Base-by-base conservation (phyloP, 2,888 invertebrate genomes). In the Aleiodes leptofemur region DNA sequence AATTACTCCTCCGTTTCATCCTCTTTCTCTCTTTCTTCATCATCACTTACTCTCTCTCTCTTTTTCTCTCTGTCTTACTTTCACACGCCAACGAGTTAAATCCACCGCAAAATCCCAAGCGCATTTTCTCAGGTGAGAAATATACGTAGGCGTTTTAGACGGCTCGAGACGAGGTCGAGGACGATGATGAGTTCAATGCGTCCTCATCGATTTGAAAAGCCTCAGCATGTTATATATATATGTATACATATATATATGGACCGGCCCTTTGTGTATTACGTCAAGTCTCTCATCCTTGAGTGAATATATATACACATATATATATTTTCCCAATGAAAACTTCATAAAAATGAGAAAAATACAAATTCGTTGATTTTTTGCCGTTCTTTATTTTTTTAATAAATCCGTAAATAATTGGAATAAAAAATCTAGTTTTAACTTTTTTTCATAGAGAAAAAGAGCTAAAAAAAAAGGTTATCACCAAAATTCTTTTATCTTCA, bases 1-100 rank as follows among this genome's bases (percentile, higher is more conserved):
- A 88, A 88, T 88, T 89, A 86, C 86, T 84, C 84, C 82, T 81
- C 80, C 85, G 86, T 86, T 86, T 86, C 86, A 85, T 86, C 87
- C 82, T 81, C 57, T 68, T 23, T 23, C 70, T 55, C 43, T 16
- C 51, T 59, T 56, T 69, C 48, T 68, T 48, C 38, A 31, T 72
- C 72, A 53, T 14, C 48, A 14, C 61, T 61, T 9, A 59, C 50
- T 61, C 48, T 68, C 38, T 43, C 69, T 68, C 50, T 74, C 23
- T 23, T 23, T 23, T 23, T 23, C 23, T 23, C 77, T 73, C 72
- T 74, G 74, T 80, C 80, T 82, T 77, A 80, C 80, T 83, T 84
- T 84, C 84, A 85, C 87, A 81, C 83, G 81, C 83, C 81, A 83
- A 68, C 81, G 82, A 83, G 79, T 78, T 81, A 75, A 78, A 78